These are phyloP conservation scores for Dicaeum eximium DNA, from an alignment of 2,113 vertebrate genomes.

Conservation along the genomic window DNA sequence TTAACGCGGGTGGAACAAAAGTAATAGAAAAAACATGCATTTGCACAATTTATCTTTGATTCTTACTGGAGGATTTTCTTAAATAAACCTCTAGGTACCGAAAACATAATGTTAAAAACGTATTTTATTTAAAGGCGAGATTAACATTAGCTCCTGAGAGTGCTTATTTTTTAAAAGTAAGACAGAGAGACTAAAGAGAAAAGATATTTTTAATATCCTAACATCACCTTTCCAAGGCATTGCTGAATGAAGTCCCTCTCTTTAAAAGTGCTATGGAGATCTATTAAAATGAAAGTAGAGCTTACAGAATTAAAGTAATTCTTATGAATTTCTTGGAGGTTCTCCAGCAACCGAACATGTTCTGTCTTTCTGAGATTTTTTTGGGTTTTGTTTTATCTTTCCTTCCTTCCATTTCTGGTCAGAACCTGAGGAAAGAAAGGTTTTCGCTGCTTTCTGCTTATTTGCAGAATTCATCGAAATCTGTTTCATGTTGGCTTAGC, in stretches of 20 bases:
- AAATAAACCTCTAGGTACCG: not conserved
- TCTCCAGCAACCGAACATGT: not conserved
- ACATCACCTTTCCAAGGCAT: conserved; percentile 1
- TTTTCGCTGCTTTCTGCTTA: not conserved
- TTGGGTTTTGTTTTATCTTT: not conserved
- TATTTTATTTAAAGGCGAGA: not conserved
- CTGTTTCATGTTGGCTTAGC: not conserved
- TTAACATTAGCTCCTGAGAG: not conserved
- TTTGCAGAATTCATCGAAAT: conserved; percentile 4
- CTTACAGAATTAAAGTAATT: conserved; percentile 28
- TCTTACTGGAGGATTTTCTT: not conserved
- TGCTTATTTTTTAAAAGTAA: not conserved
- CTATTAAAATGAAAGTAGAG: conserved; percentile 38
- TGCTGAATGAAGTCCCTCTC: not conserved
- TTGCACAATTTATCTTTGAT: not conserved
- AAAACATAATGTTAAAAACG: not conserved
- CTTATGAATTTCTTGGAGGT: not conserved
- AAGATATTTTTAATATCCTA: conserved; percentile 12
- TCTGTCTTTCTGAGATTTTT: not conserved
- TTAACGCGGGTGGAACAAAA: not conserved
- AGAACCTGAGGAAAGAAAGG: not conserved
- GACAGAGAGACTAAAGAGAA: not conserved
- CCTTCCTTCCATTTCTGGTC: not conserved
- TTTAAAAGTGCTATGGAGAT: not conserved
- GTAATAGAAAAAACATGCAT: not conserved